Evolutionary conservation across 1,140 invertebrate species (phyloP).

Genomic region (Spodoptera litura): DNA sequence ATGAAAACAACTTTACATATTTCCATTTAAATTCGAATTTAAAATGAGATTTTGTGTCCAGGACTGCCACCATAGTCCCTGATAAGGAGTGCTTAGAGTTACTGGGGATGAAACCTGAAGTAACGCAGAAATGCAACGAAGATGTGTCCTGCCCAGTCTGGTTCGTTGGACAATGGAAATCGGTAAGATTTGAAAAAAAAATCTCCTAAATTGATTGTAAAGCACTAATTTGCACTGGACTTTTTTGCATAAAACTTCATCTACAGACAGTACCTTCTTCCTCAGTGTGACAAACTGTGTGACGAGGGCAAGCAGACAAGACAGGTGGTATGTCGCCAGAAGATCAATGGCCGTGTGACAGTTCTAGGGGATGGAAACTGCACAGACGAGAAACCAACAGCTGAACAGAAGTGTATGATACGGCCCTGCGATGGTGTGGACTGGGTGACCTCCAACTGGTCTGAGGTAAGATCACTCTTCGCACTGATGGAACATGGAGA

Average conservation of each 20-base stretch:
- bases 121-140: constrained; percentile 91
- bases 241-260: too few species aligned
- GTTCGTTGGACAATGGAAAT: constrained; percentile 94
- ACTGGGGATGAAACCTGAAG: constrained; percentile 89
- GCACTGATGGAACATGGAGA: too few species aligned
- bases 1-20: too few species aligned
- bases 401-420: constrained; percentile 90
- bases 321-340: constrained; percentile 91
- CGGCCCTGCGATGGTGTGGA: constrained; percentile 96
- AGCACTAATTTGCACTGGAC: too few species aligned
- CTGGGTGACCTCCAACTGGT: constrained; percentile 96
- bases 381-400: constrained; percentile 89
- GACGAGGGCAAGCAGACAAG: constrained; percentile 93
- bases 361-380: constrained; percentile 91
- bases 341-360: constrained; percentile 90
- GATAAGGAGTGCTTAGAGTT: constrained; percentile 91
- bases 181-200: constrained; percentile 86
- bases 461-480: constrained; percentile 89
- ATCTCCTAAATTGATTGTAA: too few species aligned
- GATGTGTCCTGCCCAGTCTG: constrained; percentile 93
- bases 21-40: too few species aligned
- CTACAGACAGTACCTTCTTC: not conserved
- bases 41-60: constrained; percentile 62
- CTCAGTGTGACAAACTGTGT: constrained; percentile 94
- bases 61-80: constrained; percentile 89